Conservation (phyloP, 2,797 vertebrate genomes). For the Acridotheres tristis region DNA sequence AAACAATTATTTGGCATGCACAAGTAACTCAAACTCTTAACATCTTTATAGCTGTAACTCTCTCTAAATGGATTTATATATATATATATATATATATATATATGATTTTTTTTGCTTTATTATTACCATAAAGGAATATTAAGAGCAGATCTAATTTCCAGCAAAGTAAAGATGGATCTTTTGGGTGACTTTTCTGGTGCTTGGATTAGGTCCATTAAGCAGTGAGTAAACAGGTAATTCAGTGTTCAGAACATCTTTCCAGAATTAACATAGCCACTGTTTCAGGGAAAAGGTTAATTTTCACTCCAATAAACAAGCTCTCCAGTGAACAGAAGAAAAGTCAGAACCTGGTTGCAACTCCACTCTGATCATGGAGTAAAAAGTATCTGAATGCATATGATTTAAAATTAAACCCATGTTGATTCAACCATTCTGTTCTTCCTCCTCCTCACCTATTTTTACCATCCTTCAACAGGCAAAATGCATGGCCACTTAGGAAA, state of each 20-base stretch:
- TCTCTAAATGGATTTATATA: neutral
- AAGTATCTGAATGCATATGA: neutral
- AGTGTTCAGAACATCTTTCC: neutral
- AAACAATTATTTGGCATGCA: neutral
- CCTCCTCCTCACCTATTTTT: neutral
- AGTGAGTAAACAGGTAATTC: neutral
- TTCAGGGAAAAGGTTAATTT: neutral
- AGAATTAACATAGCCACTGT: neutral
- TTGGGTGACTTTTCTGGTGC: neutral
- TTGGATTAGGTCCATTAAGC: neutral
- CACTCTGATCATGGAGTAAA: neutral
- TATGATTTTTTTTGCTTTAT: neutral
- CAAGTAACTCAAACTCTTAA: neutral
- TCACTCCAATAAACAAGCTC: neutral
- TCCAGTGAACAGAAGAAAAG: neutral
- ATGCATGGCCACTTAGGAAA: neutral
- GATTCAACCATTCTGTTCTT: neutral
- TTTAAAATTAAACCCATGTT: neutral
- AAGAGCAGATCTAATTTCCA: neutral
- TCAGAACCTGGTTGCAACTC: neutral
- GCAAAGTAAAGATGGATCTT: neutral
- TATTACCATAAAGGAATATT: neutral
- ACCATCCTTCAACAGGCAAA: neutral
- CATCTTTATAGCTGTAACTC: neutral
- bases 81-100: neutral